Conservation (phyloP, 30 jellyfish, hydroid and myxozoan genomes). For the Rhopilema esculentum region DNA sequence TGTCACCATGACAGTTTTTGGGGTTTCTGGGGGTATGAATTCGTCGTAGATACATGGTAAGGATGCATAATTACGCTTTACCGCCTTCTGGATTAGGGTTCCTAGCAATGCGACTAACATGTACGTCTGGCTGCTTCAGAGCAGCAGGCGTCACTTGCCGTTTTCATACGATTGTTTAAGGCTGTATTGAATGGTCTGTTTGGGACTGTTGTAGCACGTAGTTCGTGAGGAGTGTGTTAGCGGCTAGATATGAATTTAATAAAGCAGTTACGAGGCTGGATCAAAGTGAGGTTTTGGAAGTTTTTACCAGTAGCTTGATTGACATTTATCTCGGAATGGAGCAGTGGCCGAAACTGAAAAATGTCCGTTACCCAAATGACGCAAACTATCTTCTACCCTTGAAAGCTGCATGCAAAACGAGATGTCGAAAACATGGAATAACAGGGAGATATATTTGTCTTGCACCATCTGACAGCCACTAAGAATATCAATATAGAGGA, state of each 20-base stretch:
- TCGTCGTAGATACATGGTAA: constrained; percentile 1
- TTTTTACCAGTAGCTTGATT: not conserved
- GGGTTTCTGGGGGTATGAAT: not conserved
- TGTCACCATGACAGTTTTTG: constrained; percentile 11
- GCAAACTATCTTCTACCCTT: not conserved
- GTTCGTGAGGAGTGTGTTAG: constrained; percentile 23
- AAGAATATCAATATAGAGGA: not conserved
- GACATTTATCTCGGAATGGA: not conserved
- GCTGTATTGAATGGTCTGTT: constrained; percentile 14
- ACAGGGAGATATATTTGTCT: too few relatives aligned
- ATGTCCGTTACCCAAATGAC: not conserved
- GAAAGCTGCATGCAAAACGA: not conserved
- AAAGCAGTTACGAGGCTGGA: not conserved
- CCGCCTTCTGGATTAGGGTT: constrained; percentile 61
- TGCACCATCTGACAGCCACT: too few relatives aligned
- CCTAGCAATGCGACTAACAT: constrained; percentile 42
- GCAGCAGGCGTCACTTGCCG: not conserved
- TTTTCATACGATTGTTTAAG: not conserved
- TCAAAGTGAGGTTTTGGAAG: not conserved
- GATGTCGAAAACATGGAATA: not conserved
- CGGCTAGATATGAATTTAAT: not conserved
- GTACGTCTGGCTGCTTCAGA: constrained; percentile 11
- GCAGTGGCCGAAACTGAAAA: not conserved
- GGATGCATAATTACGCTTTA: constrained; percentile 19
- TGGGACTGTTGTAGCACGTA: not conserved